Conservation (phyloP, 2,113 vertebrate species). For the Equus quagga region DNA sequence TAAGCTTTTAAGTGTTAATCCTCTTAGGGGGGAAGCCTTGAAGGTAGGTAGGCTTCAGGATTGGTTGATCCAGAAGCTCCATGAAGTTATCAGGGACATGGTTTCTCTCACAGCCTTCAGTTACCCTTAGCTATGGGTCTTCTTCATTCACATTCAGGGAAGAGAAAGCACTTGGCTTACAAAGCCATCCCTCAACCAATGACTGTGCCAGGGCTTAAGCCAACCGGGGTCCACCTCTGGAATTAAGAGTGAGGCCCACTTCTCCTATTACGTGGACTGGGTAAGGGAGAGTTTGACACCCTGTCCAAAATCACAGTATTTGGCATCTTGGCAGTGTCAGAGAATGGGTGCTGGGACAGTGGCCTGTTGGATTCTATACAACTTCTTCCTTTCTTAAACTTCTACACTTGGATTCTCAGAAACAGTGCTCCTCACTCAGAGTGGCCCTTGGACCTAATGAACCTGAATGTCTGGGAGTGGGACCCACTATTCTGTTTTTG, state of each 20-base stretch:
- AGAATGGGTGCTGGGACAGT: neutral
- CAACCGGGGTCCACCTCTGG: neutral
- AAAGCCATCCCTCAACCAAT: neutral
- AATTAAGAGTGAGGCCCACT: neutral
- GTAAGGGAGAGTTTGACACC: neutral
- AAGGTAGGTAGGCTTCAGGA: neutral
- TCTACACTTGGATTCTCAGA: slow-evolving; percentile 1
- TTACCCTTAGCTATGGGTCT: neutral
- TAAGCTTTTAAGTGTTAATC: neutral
- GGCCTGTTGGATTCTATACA: neutral
- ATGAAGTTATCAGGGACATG: neutral
- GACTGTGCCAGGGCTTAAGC: neutral
- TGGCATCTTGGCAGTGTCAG: neutral
- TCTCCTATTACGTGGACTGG: neutral
- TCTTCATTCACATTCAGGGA: neutral
- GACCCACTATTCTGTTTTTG: neutral
- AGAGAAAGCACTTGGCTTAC: neutral
- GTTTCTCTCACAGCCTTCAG: neutral
- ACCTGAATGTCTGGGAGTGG: neutral
- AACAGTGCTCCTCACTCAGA: neutral
- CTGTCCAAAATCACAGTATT: neutral
- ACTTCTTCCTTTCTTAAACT: neutral
- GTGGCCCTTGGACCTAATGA: neutral
- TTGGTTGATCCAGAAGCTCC: neutral
- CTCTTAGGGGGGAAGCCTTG: neutral